Evolutionary conservation across 2,797 vertebrate genomes (phyloP), one percentile per base, ranked within the genome.

Genomic region (Danio jaintianensis): DNA sequence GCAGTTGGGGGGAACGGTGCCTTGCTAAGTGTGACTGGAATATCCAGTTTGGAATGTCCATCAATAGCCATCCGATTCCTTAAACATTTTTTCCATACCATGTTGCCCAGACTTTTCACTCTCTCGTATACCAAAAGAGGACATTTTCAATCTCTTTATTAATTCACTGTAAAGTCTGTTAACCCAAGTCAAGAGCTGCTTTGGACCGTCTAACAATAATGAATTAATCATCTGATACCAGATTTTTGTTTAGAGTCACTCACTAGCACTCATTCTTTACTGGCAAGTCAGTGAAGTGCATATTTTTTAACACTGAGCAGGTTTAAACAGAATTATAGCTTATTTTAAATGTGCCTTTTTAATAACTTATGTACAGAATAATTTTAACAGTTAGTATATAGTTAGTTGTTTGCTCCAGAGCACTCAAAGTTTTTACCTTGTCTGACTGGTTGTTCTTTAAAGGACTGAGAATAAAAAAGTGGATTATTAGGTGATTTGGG

Each of bases 401-500:
- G 29, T 29, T 29, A 29, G 1, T 29, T 29, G 29, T n/a, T n/a
- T n/a, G n/a, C n/a, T n/a, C n/a, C n/a, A n/a, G n/a, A n/a, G n/a
- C n/a, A n/a, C 4, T n/a, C n/a, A 2, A 38, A 15, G 40, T 29
- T 67, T 47, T 67, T 18, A 67, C 64, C 18, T 20, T 48, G 10
- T 77, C 50, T 66, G 13, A 36, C 75, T 62, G 18, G 56, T n/a
- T 13, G 36, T 67, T 29, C 42, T 38, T 42, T 56, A 38, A 6
- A 6, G n/a, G 42, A 36, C 55, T 83, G 56, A 75, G 22, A 64
- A 78, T 64, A 15, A 16, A 20, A 79, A 50, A 64, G 29, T 42
- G 47, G 48, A 72, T 76, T 83, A 71, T 73, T 71, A 50, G 43
- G 79, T 11, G 29, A 22, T 78, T 75, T 75, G 20, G 67, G 47